phyloP scores from a whole-genome alignment of 2,888 invertebrate genomes.

The Calliphora vomitoria region DNA sequence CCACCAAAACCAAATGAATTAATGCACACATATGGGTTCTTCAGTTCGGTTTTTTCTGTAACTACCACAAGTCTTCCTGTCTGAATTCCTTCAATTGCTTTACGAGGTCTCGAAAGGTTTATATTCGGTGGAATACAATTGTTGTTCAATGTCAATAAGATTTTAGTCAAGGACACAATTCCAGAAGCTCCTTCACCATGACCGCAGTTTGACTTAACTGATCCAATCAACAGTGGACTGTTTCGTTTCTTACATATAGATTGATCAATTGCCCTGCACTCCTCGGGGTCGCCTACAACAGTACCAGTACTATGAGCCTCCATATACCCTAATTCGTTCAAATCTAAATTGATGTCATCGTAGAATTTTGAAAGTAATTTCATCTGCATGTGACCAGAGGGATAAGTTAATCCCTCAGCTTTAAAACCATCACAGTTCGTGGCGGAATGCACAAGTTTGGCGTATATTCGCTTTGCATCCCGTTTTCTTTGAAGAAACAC shows the following conservation, averaged over 20 bases:
- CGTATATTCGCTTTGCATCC: slow-evolving; percentile 88
- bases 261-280: slow-evolving; percentile 92
- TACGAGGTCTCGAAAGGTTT: slow-evolving; percentile 88
- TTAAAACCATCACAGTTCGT: slow-evolving; percentile 92
- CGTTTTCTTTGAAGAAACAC: slow-evolving; percentile 90
- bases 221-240: slow-evolving; percentile 92
- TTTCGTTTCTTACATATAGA: slow-evolving; percentile 90
- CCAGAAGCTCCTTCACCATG: slow-evolving; percentile 95
- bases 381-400: slow-evolving; percentile 88
- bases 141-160: slow-evolving; percentile 91
- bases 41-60: slow-evolving; percentile 89
- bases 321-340: slow-evolving; percentile 89
- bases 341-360: slow-evolving; percentile 89
- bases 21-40: slow-evolving; percentile 91
- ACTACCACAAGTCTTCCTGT: slow-evolving; percentile 90
- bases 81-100: slow-evolving; percentile 87
- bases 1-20: slow-evolving; percentile 98
- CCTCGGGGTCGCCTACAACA: slow-evolving; percentile 96
- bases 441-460: slow-evolving; percentile 90
- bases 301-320: slow-evolving; percentile 95
- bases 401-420: slow-evolving; percentile 89
- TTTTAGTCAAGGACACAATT: slow-evolving; percentile 92
- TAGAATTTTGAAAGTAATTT: slow-evolving; percentile 88
- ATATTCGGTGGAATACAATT: slow-evolving; percentile 94
- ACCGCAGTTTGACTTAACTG: slow-evolving; percentile 96